Evolutionary conservation across 1,140 invertebrate species (phyloP).

Genomic region (Planococcus citri): DNA sequence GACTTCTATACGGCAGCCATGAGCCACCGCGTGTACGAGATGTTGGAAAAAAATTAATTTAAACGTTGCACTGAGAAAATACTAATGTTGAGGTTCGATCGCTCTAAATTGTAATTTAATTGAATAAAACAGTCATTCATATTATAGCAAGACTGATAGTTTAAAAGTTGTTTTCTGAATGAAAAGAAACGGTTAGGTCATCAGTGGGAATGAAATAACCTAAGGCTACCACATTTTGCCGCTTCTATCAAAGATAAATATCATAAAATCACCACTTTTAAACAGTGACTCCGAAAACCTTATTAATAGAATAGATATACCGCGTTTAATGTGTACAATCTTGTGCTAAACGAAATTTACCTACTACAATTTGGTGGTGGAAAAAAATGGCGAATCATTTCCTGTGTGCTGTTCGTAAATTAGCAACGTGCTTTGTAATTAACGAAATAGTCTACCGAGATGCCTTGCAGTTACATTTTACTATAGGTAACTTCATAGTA

Average conservation of each 20-base stretch:
- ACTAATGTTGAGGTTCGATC: background rate
- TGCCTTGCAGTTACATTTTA: background rate
- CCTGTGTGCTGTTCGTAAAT: background rate
- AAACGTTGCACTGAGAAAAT: background rate
- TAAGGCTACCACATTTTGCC: background rate
- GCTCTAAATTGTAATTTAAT: slow-evolving; percentile 17
- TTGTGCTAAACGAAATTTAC: slow-evolving; percentile 3
- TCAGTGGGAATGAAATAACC: slow-evolving; percentile 5
- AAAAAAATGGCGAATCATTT: slow-evolving; percentile 17
- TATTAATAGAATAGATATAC: slow-evolving; percentile 13
- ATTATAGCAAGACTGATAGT: slow-evolving; percentile 9
- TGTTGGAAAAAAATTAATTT: background rate
- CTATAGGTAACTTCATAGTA: no score
- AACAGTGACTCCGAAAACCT: background rate
- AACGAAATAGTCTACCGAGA: background rate
- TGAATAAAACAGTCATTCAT: slow-evolving; percentile 20
- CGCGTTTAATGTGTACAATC: background rate
- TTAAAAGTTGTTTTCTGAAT: slow-evolving; percentile 20
- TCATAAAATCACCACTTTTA: slow-evolving; percentile 17
- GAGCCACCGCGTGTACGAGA: no score
- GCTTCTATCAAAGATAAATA: slow-evolving; percentile 13
- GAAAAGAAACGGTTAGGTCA: slow-evolving; percentile 20
- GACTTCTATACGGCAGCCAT: no score
- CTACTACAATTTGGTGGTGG: slow-evolving; percentile 7
- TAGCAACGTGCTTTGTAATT: slow-evolving; percentile 6